Base-by-base conservation (phyloP, 2,113 vertebrate species). In the Callopanchax toddi region DNA sequence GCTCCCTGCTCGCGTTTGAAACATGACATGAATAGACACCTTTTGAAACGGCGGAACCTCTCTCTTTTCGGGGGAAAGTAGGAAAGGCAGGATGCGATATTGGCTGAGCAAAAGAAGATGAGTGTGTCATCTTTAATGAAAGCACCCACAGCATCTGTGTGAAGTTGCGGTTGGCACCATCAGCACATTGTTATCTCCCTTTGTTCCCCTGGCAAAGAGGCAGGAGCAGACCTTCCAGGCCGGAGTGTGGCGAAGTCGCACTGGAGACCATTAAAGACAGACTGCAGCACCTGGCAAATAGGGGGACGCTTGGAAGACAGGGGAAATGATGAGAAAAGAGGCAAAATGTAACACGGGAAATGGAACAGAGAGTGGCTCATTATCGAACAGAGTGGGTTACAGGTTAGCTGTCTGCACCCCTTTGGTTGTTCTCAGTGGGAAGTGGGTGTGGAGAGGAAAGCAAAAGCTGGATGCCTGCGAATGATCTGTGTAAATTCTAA, bases 101-200 rank as follows among this genome's bases (percentile, higher is more conserved):
- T 75, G 69, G 61, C 49, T 13, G 50, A 59, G 62, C 15, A 10
- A 64, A 60, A 73, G 55, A 53, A 74, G 76, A 79, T 74, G 74
- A 85, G 80, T 89, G 78, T 77, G 76, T 76, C 39, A 39, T 70
- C 72, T 79, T 69, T 77, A 77, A 88, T 74, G 81, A 77, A 84
- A 83, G 76, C 52, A 25, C 67, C 78, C 0, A 11, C 51, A 49
- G 76, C 61, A 51, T 71, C 73, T 60, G 67, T 64, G 73, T 60
- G 75, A 59, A 76, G 82, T 23, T 48, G 69, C 18, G 66, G 62
- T 67, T 79, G 81, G 76, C 80, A 61, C 60, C 86, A 81, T 84
- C 82, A 70, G 88, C 85, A 84, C 75, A 76, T 89, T 77, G 79
- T 89, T 90, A 84, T 89, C 84, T 81, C 60, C 51, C 68, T 80